These are phyloP conservation scores for Calephelis nemesis DNA, from an alignment of 1,140 invertebrate genomes.

Conservation along the genomic window DNA sequence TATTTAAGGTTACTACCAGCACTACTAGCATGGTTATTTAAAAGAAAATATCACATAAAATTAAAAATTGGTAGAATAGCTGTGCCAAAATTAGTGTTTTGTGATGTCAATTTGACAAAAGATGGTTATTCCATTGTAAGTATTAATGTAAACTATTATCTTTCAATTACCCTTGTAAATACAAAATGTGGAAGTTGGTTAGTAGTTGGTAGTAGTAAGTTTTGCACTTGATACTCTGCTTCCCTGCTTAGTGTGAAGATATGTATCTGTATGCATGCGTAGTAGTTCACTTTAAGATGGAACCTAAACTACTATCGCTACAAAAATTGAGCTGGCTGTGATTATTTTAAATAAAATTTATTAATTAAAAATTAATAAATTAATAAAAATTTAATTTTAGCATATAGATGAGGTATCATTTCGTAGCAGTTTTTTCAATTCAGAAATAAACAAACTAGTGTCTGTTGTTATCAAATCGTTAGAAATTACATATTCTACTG, in stretches of 20 bases:
- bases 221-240: too few species aligned
- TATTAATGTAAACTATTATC: slow-evolving; percentile 29
- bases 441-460: slow-evolving; percentile 92
- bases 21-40: slow-evolving; percentile 84
- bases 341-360: too few species aligned
- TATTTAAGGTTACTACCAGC: slow-evolving; percentile 82
- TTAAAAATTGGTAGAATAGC: slow-evolving; percentile 84
- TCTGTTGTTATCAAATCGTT: slow-evolving; percentile 91
- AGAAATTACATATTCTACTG: slow-evolving; percentile 90
- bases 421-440: slow-evolving; percentile 93
- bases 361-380: too few species aligned
- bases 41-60: slow-evolving; percentile 83
- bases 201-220: too few species aligned
- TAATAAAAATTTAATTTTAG: slow-evolving; percentile 73
- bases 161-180: too few species aligned
- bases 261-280: too few species aligned
- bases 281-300: too few species aligned
- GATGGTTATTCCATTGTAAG: slow-evolving; percentile 85
- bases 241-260: too few species aligned
- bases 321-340: too few species aligned
- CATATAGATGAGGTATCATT: slow-evolving; percentile 92
- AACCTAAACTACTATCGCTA: too few species aligned
- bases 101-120: slow-evolving; percentile 83
- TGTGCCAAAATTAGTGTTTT: slow-evolving; percentile 83
- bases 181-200: too few species aligned